A percentile compares a stretch with the other conserved stretches of the same genome.
Conservation (phyloP, 2,888 invertebrate genomes). For the Eupithecia inturbata region DNA sequence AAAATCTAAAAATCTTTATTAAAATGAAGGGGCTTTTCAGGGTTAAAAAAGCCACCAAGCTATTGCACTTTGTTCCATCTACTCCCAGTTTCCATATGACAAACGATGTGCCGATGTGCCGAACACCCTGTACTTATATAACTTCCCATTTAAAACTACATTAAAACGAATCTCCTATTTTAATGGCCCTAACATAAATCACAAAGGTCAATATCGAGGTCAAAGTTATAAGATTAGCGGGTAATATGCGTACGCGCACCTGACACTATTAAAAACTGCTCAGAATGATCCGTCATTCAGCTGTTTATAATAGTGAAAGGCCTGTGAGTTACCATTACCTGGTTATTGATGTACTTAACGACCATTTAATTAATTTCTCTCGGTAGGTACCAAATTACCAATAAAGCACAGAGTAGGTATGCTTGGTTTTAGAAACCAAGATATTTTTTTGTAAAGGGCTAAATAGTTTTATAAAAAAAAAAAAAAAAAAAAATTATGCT, state of each 20-base stretch:
- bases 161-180: not conserved
- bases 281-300: constrained; percentile 17
- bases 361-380: constrained; percentile 11
- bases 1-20: no score
- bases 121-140: no score
- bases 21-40: no score
- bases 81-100: no score
- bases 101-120: no score
- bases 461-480: not conserved
- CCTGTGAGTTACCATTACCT: constrained; percentile 1
- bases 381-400: not conserved
- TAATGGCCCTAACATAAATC: constrained; percentile 3
- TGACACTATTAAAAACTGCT: constrained; percentile 14
- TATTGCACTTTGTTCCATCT: no score
- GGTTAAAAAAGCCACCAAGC: no score
- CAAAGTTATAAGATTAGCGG: constrained; percentile 24
- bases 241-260: constrained; percentile 25
- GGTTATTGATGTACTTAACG: constrained; percentile 1
- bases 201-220: constrained; percentile 14
- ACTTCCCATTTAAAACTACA: not conserved
- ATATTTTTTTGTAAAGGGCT: not conserved
- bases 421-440: not conserved
- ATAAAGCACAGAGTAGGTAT: not conserved
- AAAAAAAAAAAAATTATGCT: no score
- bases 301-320: constrained; percentile 27